phyloP scores from a whole-genome alignment of 2,888 invertebrate species.

The Melangyna quadrimaculata region DNA sequence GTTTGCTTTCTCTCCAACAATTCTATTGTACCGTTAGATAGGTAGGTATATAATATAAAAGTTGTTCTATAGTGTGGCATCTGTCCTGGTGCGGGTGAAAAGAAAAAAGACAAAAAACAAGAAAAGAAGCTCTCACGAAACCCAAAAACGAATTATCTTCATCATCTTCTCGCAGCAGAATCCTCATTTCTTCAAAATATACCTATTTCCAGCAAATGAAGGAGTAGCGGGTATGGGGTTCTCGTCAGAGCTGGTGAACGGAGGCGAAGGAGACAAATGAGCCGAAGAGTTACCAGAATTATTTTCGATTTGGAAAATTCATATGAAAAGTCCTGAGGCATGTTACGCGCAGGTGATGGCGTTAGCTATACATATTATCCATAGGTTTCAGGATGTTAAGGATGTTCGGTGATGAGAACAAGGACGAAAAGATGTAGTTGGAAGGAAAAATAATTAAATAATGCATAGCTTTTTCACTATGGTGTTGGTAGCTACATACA shows the following conservation, averaged over 20 bases:
- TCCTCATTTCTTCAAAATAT: constrained; percentile 36
- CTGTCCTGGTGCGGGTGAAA: constrained; percentile 10
- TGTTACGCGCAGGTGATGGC: constrained; percentile 61
- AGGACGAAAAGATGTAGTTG: not conserved
- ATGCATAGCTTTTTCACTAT: constrained; percentile 33
- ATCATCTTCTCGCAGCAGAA: constrained; percentile 62
- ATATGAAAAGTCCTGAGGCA: constrained; percentile 43
- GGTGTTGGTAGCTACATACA: not conserved
- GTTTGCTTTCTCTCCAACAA: constrained; percentile 32
- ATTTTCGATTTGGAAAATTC: constrained; percentile 57
- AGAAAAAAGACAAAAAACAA: constrained; percentile 12
- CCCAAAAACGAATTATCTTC: constrained; percentile 66
- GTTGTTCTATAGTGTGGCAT: constrained; percentile 47
- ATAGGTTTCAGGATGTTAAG: constrained; percentile 36
- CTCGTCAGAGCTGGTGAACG: not conserved
- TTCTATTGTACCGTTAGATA: constrained; percentile 28
- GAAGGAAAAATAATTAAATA: constrained; percentile 62
- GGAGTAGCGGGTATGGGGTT: not conserved
- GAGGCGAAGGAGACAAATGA: not conserved
- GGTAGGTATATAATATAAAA: not conserved
- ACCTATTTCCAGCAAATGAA: not conserved
- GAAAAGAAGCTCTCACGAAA: constrained; percentile 48
- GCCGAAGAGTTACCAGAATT: constrained; percentile 41
- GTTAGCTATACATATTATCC: constrained; percentile 52
- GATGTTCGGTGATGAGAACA: not conserved